Conservation (phyloP, 1,140 invertebrate species). For the Vollenhovia emeryi region DNA sequence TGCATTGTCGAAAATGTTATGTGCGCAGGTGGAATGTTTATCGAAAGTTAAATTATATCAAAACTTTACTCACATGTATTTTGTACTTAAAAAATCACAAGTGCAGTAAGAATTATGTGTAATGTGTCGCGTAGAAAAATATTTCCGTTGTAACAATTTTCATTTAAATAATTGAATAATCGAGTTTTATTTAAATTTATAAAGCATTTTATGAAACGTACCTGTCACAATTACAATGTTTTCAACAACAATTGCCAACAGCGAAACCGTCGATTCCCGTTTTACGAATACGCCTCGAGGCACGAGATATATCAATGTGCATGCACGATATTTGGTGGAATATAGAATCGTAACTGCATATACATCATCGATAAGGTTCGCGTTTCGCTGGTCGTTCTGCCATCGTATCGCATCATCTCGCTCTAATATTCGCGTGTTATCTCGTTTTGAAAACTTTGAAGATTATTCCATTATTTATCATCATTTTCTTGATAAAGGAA, state of each 20-base stretch:
- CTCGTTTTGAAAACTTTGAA: background rate
- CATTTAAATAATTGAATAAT: too few relatives aligned
- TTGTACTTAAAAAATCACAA: background rate
- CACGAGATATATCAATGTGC: slow-evolving; percentile 71
- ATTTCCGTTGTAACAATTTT: background rate
- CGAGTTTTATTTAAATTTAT: background rate
- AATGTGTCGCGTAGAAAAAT: background rate
- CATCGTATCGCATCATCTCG: slow-evolving; percentile 4
- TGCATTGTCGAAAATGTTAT: background rate
- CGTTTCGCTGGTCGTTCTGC: slow-evolving; percentile 32
- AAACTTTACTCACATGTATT: background rate
- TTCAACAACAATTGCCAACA: background rate
- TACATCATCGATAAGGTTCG: slow-evolving; percentile 45
- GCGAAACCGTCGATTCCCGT: slow-evolving; percentile 50
- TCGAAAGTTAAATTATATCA: background rate
- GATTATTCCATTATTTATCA: background rate
- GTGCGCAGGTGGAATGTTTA: background rate
- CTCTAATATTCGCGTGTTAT: slow-evolving; percentile 25
- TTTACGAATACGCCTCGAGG: slow-evolving; percentile 61
- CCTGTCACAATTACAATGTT: background rate
- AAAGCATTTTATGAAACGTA: background rate
- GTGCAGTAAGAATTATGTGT: background rate
- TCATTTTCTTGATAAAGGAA: too few relatives aligned
- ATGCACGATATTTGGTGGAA: slow-evolving; percentile 64
- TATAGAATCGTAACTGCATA: slow-evolving; percentile 48